These are phyloP conservation scores for Chironex yamaguchii DNA, from an alignment of 30 jellyfish, hydroid and myxozoan species.

Conservation along the genomic window DNA sequence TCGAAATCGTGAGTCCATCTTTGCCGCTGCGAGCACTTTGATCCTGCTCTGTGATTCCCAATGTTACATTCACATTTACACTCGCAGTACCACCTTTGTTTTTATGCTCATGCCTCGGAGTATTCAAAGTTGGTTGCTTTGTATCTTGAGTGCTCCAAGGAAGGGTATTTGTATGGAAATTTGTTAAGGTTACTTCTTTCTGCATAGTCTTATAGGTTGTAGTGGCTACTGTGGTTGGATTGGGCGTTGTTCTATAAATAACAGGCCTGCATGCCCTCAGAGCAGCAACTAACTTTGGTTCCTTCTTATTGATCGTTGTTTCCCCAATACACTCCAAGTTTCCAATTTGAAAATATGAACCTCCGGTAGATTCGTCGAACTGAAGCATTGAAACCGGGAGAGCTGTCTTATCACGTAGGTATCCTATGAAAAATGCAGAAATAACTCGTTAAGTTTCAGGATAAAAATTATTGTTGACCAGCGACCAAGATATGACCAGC, in stretches of 20 bases:
- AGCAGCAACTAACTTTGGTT: constrained; percentile 9
- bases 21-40: constrained; percentile 29
- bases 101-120: neutral
- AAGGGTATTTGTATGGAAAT: neutral
- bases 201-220: constrained; percentile 7
- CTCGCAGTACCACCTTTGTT: constrained; percentile 19
- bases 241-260: constrained; percentile 30
- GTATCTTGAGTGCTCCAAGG: neutral
- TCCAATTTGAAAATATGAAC: constrained; percentile 81
- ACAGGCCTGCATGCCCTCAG: constrained; percentile 91
- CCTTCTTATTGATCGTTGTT: neutral
- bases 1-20: constrained; percentile 89
- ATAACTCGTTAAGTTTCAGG: too few species aligned
- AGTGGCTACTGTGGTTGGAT: constrained; percentile 40
- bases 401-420: constrained; percentile 68
- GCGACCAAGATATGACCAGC: too few species aligned
- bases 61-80: constrained; percentile 55
- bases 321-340: constrained; percentile 70
- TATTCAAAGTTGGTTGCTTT: neutral
- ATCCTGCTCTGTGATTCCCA: constrained; percentile 34
- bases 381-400: constrained; percentile 78
- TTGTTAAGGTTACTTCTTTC: constrained; percentile 46
- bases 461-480: too few species aligned
- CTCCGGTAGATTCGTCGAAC: constrained; percentile 62
- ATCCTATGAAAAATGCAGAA: constrained; percentile 55